phyloP scores from a whole-genome alignment of 1,140 invertebrate genomes.

The Apis laboriosa region DNA sequence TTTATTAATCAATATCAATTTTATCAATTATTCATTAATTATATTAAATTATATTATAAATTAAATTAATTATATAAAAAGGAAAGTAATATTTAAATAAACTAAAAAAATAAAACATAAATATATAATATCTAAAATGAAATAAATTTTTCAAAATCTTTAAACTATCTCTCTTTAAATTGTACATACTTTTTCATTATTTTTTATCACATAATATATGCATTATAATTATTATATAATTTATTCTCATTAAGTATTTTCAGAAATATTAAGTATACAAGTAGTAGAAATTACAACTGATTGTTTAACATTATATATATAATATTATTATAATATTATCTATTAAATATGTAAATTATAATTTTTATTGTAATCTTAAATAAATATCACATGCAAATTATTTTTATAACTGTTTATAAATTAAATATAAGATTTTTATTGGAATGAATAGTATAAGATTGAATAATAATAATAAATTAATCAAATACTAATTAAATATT shows the following conservation, averaged over 20 bases:
- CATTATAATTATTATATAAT: not conserved
- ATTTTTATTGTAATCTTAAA: slow-evolving; percentile 14
- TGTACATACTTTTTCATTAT: not conserved
- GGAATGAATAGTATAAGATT: slow-evolving; percentile 16
- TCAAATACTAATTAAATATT: slow-evolving; percentile 8
- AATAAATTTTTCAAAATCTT: not conserved
- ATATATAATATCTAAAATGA: no score
- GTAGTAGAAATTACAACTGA: slow-evolving; percentile 21
- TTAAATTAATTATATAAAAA: not conserved
- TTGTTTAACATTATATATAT: slow-evolving; percentile 7
- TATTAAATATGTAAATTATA: slow-evolving; percentile 21
- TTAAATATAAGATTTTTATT: slow-evolving; percentile 1
- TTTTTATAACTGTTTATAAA: slow-evolving; percentile 29
- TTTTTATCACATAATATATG: not conserved
- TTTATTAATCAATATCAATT: no score
- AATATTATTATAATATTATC: slow-evolving; percentile 37
- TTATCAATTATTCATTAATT: not conserved
- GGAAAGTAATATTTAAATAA: not conserved
- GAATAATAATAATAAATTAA: slow-evolving; percentile 22
- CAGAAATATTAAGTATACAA: slow-evolving; percentile 17
- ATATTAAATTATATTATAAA: not conserved
- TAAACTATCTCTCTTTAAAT: not conserved
- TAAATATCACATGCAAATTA: slow-evolving; percentile 48
- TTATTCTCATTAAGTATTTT: slow-evolving; percentile 21
- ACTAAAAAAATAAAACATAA: not conserved